Percentiles rank a stretch among this genome's conserved stretches.
phyloP scores from a whole-genome alignment of 2,797 vertebrate species.

The Myoxocephalus aenaeus region DNA sequence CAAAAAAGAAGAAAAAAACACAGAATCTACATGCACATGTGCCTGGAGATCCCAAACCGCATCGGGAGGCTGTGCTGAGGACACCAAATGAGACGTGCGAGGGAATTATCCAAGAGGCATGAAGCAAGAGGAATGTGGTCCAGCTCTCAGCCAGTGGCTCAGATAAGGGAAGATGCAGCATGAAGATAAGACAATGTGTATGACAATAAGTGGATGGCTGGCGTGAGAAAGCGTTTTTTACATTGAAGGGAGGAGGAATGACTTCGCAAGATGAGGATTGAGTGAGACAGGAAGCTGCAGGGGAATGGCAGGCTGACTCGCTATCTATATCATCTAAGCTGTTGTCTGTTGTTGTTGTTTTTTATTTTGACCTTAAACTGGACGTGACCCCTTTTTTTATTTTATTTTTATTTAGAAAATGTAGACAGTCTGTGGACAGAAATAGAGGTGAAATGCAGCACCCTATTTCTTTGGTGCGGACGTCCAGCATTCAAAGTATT shows the following conservation, averaged over 20 bases:
- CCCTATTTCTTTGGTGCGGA: not conserved
- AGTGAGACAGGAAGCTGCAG: constrained; percentile 4
- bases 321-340: not conserved
- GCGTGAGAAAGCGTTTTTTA: constrained; percentile 26
- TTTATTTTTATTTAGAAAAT: not conserved
- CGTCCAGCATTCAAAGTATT: not conserved
- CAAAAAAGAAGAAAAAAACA: not conserved
- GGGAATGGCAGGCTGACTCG: not conserved
- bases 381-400: not conserved
- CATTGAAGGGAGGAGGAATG: not conserved
- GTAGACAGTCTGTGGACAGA: not conserved
- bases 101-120: constrained; percentile 19
- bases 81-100: constrained; percentile 4
- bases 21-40: constrained; percentile 17
- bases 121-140: constrained; percentile 1
- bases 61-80: not conserved
- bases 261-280: constrained; percentile 6
- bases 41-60: not conserved
- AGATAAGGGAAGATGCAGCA: constrained; percentile 33
- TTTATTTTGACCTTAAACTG: no score
- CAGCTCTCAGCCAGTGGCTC: constrained; percentile 26
- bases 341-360: not conserved
- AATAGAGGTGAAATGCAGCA: not conserved
- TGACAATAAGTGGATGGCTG: constrained; percentile 5
- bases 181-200: not conserved